Conservation (phyloP, 2,113 vertebrate genomes). For the Hypanus sabinus region DNA sequence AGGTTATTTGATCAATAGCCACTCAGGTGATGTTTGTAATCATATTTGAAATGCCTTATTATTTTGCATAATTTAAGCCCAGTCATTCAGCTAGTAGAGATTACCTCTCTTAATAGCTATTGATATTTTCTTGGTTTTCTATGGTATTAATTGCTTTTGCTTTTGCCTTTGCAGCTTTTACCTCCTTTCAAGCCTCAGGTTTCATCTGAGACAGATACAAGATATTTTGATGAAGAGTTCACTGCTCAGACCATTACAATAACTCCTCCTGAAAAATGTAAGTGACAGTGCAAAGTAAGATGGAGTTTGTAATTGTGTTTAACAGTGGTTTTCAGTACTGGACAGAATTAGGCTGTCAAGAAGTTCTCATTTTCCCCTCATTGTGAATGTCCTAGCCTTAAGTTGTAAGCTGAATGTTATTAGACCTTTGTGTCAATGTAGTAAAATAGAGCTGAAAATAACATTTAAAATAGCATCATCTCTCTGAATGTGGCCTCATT, state of each 20-base stretch:
- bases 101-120: neutral
- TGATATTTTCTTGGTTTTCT: neutral
- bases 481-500: neutral
- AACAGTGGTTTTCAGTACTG: neutral
- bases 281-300: conserved; percentile 43
- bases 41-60: neutral
- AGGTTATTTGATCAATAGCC: neutral
- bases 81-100: neutral
- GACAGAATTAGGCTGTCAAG: neutral
- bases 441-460: neutral
- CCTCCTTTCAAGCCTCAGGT: conserved; percentile 74
- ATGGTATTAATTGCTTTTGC: conserved; percentile 8
- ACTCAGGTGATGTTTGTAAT: neutral
- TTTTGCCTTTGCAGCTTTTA: conserved; percentile 52
- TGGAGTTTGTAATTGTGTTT: neutral
- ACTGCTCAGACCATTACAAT: conserved; percentile 74
- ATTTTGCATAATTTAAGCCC: neutral
- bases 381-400: neutral
- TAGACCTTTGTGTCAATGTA: neutral
- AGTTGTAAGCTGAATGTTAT: neutral
- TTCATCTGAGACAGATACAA: conserved; percentile 71
- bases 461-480: neutral
- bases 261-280: conserved; percentile 73
- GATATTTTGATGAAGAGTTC: conserved; percentile 75
- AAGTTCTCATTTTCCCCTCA: neutral